These are phyloP conservation scores for Holothuria leucospilota DNA, from an alignment of 53 echinoderm and acorn worm genomes.

Conservation along the genomic window DNA sequence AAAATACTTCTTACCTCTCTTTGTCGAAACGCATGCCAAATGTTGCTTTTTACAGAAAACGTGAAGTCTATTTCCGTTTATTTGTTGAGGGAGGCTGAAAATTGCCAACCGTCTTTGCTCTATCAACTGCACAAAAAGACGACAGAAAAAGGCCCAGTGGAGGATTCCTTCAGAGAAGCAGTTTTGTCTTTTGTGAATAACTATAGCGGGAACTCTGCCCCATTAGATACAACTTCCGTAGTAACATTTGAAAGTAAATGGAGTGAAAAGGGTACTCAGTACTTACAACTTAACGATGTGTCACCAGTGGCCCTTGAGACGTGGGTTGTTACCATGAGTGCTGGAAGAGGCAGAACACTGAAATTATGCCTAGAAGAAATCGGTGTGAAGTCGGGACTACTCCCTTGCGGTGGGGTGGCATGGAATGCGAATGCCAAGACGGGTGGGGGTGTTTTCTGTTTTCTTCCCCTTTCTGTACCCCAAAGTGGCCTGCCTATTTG, in stretches of 20 bases:
- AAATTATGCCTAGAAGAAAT: not conserved
- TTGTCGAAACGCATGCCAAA: constrained; percentile 56
- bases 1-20: constrained; percentile 49
- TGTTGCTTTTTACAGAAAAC: constrained; percentile 82
- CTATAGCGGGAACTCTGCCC: no score
- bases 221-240: no score
- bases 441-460: constrained; percentile 62
- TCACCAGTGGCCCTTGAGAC: not conserved
- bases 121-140: no score
- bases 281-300: not conserved
- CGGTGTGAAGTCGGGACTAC: not conserved
- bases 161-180: no score
- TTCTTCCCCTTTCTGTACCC: constrained; percentile 76
- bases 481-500: constrained; percentile 32
- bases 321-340: constrained; percentile 13
- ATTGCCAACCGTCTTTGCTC: not conserved
- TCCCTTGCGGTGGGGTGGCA: constrained; percentile 33
- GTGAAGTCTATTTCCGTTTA: constrained; percentile 54
- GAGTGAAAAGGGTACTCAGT: not conserved
- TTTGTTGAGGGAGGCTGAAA: not conserved
- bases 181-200: no score
- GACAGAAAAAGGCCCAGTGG: no score
- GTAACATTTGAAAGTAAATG: not conserved
- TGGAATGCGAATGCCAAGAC: not conserved
- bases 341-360: not conserved